These are phyloP conservation scores for Diacarnus erythraeanus DNA, from an alignment of 37 sponge, comb jelly and placozoan genomes.

Conservation along the genomic window DNA sequence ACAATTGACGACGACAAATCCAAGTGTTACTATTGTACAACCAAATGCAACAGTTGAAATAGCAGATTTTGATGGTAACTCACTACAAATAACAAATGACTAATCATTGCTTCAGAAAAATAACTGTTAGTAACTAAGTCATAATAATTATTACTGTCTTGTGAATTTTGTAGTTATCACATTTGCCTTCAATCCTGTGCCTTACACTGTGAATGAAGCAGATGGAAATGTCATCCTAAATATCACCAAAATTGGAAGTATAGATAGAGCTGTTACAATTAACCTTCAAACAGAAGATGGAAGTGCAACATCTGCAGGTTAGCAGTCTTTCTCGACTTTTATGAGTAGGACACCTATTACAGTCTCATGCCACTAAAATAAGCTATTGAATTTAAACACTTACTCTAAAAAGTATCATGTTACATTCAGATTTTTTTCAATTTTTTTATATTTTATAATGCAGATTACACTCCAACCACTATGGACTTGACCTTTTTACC, in stretches of 20 bases:
- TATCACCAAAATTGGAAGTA: neutral
- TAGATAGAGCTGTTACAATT: neutral
- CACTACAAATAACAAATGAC: neutral
- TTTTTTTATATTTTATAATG: too few relatives aligned
- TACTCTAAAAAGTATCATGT: too few relatives aligned
- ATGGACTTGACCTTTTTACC: neutral
- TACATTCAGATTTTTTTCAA: too few relatives aligned
- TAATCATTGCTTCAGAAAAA: neutral
- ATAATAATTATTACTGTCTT: too few relatives aligned
- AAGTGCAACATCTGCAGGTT: neutral
- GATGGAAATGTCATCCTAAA: neutral
- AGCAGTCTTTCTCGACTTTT: too few relatives aligned
- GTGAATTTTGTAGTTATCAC: neutral
- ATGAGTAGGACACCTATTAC: too few relatives aligned
- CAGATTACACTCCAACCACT: neutral
- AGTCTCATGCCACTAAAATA: too few relatives aligned
- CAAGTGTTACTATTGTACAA: neutral
- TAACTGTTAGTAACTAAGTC: too few relatives aligned
- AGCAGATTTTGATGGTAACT: neutral
- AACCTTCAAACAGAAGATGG: neutral
- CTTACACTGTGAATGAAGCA: neutral
- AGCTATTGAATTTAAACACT: too few relatives aligned
- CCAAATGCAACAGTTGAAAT: neutral
- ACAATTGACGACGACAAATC: neutral
- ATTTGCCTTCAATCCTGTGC: neutral